Evolutionary conservation across 2,797 vertebrate species (phyloP), one percentile per base, ranked within the genome.

Genomic region (Falco berigora): DNA sequence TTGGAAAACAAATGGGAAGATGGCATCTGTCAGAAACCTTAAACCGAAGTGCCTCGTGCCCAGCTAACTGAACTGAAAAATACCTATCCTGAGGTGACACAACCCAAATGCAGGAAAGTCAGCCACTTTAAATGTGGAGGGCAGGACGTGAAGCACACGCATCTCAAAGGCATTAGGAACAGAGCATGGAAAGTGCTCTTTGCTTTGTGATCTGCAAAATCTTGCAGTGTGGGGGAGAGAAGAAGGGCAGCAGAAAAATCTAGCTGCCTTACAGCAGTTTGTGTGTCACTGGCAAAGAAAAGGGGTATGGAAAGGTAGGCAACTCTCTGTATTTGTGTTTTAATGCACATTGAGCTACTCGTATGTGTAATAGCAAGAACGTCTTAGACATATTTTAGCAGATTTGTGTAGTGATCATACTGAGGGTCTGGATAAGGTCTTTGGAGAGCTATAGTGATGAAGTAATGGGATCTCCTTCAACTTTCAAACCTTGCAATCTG

Each of bases 331-430:
- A 0, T 32, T 66, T 21, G 10, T 34, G 53, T 5, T 88, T 34
- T 55, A 24, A 71, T 47, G 34, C 11, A 10, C 24, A 21, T 23
- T 5, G 30, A 90, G 59, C 36, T 14, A 7, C 42, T 73, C 42
- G 36, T 21, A 19, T 8, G 36, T 3, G 6, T 6, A 24, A n/a
- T 0, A 56, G 27, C 49, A n/a, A 30, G 58, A 56, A 1, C 0
- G 0, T 4, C 30, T 27, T 19, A 30, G 47, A 1, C 0, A 0
- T 27, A 0, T 28, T 72, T 56, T 6, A 28, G 47, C 27, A 24
- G 49, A 7, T 62, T 22, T n/a, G 30, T 36, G 46, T n/a, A 27
- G 52, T 32, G 42, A 16, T 55, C 34, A 32, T 55, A 55, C 16
- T 62, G 72, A 44, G 40, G 4, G 16, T 3, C 4, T 36, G 46